Percentiles rank a stretch among this genome's conserved stretches.
phyloP scores from a whole-genome alignment of 2,113 vertebrate genomes.

The Raphicerus campestris region DNA sequence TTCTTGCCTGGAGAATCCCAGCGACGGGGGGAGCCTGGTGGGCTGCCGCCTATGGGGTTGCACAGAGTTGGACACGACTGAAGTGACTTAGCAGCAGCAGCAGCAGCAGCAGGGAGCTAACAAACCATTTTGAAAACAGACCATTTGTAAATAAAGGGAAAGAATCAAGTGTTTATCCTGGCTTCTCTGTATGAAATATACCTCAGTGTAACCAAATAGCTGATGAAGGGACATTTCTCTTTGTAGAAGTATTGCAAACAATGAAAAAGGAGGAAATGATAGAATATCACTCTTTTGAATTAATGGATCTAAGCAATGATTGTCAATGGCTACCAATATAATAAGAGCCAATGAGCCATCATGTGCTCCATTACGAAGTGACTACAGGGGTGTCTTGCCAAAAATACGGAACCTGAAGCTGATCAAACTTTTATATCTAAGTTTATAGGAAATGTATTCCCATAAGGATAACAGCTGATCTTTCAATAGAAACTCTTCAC shows the following conservation, averaged over 20 bases:
- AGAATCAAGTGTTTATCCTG: background rate
- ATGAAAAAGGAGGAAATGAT: background rate
- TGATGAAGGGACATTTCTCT: background rate
- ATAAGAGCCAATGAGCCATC: background rate
- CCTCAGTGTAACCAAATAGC: background rate
- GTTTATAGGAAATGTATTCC: background rate
- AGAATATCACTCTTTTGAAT: background rate
- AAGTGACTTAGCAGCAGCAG: too few relatives aligned
- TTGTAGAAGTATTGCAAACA: background rate
- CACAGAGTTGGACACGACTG: too few relatives aligned
- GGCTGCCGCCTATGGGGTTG: too few relatives aligned
- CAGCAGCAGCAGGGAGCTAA: too few relatives aligned
- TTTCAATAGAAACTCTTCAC: too few relatives aligned
- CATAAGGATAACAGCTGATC: too few relatives aligned
- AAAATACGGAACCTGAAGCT: background rate
- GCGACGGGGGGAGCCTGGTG: too few relatives aligned
- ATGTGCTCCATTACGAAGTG: background rate
- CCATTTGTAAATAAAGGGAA: background rate
- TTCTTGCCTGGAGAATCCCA: too few relatives aligned
- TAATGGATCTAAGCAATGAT: background rate
- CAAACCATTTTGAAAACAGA: slow-evolving; percentile 7
- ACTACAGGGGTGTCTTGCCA: background rate
- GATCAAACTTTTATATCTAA: background rate
- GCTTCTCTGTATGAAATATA: background rate
- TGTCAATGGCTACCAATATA: background rate